Percentiles rank a stretch among this genome's conserved stretches.
Conservation (phyloP, 1,140 invertebrate genomes). For the Acyrthosiphon pisum region DNA sequence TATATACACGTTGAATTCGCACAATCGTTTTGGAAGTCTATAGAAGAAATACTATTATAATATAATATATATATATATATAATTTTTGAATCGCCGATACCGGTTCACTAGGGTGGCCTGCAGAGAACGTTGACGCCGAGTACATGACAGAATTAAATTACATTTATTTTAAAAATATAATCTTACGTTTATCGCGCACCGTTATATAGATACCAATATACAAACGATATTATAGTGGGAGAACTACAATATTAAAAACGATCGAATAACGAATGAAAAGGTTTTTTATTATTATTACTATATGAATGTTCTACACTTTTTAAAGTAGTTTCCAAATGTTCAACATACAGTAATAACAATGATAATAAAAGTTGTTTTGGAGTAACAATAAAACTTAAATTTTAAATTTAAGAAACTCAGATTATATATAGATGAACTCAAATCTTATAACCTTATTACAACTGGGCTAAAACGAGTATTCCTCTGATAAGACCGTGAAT, state of each 20-base stretch:
- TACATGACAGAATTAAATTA: slow-evolving; percentile 26
- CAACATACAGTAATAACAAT: background rate
- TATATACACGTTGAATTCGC: slow-evolving; percentile 28
- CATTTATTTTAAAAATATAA: slow-evolving; percentile 15
- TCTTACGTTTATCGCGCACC: background rate
- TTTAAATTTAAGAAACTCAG: too few species aligned
- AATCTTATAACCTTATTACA: background rate
- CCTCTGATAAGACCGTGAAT: background rate
- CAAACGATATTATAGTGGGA: background rate
- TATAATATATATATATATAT: slow-evolving; percentile 22
- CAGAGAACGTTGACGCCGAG: slow-evolving; percentile 33
- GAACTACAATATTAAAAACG: background rate
- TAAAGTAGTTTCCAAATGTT: background rate
- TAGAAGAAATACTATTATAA: background rate
- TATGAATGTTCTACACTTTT: background rate
- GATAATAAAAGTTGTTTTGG: background rate
- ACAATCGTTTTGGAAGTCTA: background rate
- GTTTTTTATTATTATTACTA: background rate
- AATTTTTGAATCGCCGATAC: background rate
- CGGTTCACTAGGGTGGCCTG: background rate
- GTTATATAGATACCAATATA: too few species aligned
- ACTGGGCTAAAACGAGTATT: background rate
- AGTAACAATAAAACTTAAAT: background rate
- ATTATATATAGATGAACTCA: background rate
- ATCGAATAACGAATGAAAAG: background rate